Evolutionary conservation across 2,797 vertebrate genomes (phyloP), one percentile per base, ranked within the genome.

Genomic region (Gadopsis bispinosus): DNA sequence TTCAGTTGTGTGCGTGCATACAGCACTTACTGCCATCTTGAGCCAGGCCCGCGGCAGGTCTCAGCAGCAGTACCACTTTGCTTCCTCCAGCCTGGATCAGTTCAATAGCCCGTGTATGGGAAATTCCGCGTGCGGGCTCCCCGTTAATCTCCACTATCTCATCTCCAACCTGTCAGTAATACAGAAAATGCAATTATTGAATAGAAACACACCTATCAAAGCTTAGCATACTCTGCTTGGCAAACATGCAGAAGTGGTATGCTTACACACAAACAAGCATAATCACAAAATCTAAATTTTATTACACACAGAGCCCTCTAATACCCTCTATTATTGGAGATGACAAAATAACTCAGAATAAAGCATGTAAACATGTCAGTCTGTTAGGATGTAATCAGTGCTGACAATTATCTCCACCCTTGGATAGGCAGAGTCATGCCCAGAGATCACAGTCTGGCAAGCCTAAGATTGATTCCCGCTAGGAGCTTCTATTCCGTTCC

Each of bases 121-220:
- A 98, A 88, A 99, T 98, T 63, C 98, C 98, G 76, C 98, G 97
- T 1, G 98, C 98, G 10, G 97, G 97, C 68, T 99, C 98, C 26
- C 97, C 97, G 3, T 99, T 99, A 77, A 99, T 99, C 93, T 99
- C 98, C 84, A 99, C 98, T 35, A 99, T 99, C 91, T 99, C 98
- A 94, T 99, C 98, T 63, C 98, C 98, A 61, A 99, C 98, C 98
- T 99, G 91, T 84, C 5, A 66, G 26, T 13, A 60, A 65, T 43
- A 82, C 79, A 80, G 75, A 90, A 62, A 80, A 66, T 7, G 37
- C 7, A 39, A 58, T 62, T 74, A 83, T 56, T 26, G 74, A 45
- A 82, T 68, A 73, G 37, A 47, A 73, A 65, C 31, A 48, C 35
- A 64, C 6, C 17, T n/a, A 37, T 53, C 26, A 41, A 33, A 60